phyloP scores from a whole-genome alignment of 2,888 invertebrate genomes.

The Drosophila paranaensis region DNA sequence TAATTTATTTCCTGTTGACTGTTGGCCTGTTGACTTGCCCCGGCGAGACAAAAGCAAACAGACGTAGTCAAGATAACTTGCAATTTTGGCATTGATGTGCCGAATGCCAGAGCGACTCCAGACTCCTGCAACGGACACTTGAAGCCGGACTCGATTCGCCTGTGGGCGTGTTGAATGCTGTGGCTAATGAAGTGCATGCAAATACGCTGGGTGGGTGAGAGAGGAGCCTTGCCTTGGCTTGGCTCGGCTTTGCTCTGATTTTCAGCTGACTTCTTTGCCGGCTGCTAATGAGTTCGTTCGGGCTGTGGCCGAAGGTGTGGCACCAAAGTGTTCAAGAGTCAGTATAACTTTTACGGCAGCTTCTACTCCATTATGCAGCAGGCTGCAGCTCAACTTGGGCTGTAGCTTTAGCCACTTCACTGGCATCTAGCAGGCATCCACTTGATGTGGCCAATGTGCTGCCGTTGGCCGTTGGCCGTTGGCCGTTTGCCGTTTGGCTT shows the following conservation, averaged over 20 bases:
- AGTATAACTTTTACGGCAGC: constrained; percentile 41
- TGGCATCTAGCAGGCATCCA: constrained; percentile 46
- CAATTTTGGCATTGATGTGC: constrained; percentile 73
- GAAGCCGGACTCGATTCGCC: constrained; percentile 2
- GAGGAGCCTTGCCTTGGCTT: background rate
- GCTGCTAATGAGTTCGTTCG: constrained; percentile 62
- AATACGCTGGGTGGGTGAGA: constrained; percentile 40
- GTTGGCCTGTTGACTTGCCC: constrained; percentile 60
- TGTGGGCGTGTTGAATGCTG: constrained; percentile 56
- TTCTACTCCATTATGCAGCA: constrained; percentile 45
- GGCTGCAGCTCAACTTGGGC: constrained; percentile 33
- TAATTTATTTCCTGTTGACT: constrained; percentile 67
- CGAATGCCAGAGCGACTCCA: constrained; percentile 13
- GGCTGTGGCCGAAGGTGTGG: constrained; percentile 57
- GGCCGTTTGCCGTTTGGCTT: constrained; percentile 1
- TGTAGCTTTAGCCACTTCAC: constrained; percentile 42
- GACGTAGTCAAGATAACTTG: constrained; percentile 53
- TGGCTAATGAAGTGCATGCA: constrained; percentile 78
- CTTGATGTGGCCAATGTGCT: constrained; percentile 69
- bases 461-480: constrained; percentile 62
- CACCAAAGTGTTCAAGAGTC: constrained; percentile 34
- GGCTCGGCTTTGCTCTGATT: constrained; percentile 37
- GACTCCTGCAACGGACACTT: constrained; percentile 28
- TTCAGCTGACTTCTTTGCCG: constrained; percentile 35
- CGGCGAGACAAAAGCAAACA: constrained; percentile 56